Base-by-base conservation (phyloP, 2,113 vertebrate species). In the Cochlearius cochlearius region DNA sequence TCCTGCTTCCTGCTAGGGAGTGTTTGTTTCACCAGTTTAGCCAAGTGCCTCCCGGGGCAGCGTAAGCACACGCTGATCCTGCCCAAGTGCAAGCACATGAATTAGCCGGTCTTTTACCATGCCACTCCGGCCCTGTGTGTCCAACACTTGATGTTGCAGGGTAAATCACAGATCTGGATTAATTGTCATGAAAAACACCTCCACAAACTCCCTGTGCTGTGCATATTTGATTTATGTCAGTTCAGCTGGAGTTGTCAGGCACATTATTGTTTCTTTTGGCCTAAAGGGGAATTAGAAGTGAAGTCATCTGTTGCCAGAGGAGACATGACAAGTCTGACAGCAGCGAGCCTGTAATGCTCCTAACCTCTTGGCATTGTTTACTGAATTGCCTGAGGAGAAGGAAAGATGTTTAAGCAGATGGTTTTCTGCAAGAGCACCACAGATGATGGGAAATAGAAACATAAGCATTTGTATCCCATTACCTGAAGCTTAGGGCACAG, bases 21-120 rank as follows among this genome's bases (percentile, higher is more conserved):
- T 14, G 17, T 52, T 71, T 76, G 21, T 38, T 43, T 20, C 26
- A 52, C 15, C 12, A 52, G n/a, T 21, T 29, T 53, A 60, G 25
- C 11, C 29, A 68, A 29, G 5, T 8, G 19, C 22, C 39, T 80
- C 23, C 41, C 0, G 0, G 17, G 13, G 26, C 1, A 0, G 3
- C 56, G 3, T 3, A 23, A 56, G 11, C 23, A 45, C 5, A 19
- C 5, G 15, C 2, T 7, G 36, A 26, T 20, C 49, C 36, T 49
- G 39, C 36, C 14, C 0, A 0, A 36, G 30, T 7, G 34, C 39
- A 32, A 23, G 17, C 26, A 52, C 9, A 5, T 10, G 18, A 52
- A 41, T 47, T 12, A n/a, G 36, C 17, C 6, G 1, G 4, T 47
- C 36, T 59, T 87, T 72, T n/a, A 55, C 21, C 4, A 27, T 4